These are phyloP conservation scores for Mycteria americana DNA, from an alignment of 2,797 vertebrate species.

Conservation along the genomic window DNA sequence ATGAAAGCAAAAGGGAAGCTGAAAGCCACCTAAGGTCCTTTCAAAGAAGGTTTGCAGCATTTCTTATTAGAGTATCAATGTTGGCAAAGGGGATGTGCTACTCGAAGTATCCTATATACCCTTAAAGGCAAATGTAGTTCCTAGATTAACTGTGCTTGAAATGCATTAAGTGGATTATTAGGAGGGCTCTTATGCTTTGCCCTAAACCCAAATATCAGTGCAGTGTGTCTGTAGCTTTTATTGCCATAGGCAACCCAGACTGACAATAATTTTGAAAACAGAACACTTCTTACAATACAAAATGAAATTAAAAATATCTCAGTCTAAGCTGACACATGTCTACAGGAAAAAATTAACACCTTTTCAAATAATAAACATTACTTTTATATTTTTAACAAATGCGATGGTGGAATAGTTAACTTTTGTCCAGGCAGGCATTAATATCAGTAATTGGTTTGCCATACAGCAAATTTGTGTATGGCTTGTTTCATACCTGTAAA, in stretches of 20 bases:
- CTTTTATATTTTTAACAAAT: background rate
- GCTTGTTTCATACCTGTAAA: background rate
- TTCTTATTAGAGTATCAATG: background rate
- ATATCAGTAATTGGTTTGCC: background rate
- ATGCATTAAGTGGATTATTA: background rate
- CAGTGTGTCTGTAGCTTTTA: background rate
- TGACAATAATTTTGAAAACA: background rate
- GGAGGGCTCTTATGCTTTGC: background rate
- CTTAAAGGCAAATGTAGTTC: background rate
- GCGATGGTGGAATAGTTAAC: background rate
- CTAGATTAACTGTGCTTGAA: background rate
- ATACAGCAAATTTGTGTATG: background rate
- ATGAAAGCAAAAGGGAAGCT: background rate
- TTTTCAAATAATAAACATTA: background rate
- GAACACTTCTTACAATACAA: background rate
- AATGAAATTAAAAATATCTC: background rate
- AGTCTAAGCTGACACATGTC: background rate
- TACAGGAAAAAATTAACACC: background rate
- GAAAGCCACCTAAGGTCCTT: background rate
- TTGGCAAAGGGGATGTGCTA: background rate
- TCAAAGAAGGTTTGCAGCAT: background rate
- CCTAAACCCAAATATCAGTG: background rate
- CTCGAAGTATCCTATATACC: background rate
- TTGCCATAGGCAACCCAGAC: background rate
- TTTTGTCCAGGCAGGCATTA: background rate